phyloP scores from a whole-genome alignment of 2,113 vertebrate species.

The Copsychus sechellarum region DNA sequence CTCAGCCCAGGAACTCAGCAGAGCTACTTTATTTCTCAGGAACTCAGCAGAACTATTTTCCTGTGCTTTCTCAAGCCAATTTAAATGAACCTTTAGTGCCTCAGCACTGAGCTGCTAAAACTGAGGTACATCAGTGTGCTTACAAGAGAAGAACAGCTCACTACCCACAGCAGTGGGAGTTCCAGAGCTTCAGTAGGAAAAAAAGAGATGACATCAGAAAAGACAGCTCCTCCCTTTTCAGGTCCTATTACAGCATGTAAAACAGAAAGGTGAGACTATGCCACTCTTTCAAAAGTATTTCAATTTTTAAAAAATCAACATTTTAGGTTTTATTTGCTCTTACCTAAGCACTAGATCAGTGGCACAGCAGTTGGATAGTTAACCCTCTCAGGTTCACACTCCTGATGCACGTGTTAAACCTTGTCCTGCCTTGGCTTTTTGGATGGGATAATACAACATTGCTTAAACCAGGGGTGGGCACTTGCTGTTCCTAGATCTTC shows the following conservation, averaged over 20 bases:
- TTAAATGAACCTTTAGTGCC: not conserved
- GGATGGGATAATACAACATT: not conserved
- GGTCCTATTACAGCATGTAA: not conserved
- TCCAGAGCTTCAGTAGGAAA: not conserved
- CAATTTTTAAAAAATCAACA: not conserved
- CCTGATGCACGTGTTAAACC: rapidly evolving
- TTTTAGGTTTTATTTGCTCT: not conserved
- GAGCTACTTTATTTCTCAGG: not conserved
- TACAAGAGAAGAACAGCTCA: not conserved
- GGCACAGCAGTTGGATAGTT: rapidly evolving
- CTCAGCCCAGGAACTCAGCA: not conserved
- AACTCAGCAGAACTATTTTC: not conserved
- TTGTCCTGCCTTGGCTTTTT: not conserved
- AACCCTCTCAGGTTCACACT: not conserved
- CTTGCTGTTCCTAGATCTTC: not conserved
- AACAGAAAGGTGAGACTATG: not conserved
- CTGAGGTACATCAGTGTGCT: not conserved
- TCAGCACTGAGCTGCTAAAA: not conserved
- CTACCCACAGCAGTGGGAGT: not conserved
- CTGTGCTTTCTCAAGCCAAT: not conserved
- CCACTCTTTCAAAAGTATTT: not conserved
- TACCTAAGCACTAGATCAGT: not conserved
- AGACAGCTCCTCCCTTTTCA: not conserved
- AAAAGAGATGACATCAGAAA: not conserved
- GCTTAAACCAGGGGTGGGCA: not conserved